Percentiles rank a stretch among this genome's conserved stretches.
Conservation (phyloP, 2,888 invertebrate species). For the Priocnemis perturbator region DNA sequence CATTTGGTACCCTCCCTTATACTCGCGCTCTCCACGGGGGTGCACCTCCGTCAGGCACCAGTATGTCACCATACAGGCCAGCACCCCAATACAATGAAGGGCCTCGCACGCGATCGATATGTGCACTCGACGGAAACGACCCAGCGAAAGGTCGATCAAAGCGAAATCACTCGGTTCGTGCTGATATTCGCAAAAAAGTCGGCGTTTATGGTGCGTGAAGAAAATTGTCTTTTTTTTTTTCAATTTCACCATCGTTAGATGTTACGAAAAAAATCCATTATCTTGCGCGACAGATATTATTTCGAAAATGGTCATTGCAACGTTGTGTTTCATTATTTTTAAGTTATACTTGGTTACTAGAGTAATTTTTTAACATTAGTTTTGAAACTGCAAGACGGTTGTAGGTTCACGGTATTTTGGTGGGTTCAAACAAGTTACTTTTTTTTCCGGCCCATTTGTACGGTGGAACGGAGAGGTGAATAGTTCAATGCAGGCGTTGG, state of each 20-base stretch:
- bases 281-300: no score
- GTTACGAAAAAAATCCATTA: no score
- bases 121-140: constrained; percentile 70
- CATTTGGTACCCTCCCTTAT: constrained; percentile 27
- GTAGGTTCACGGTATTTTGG: not conserved
- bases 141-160: constrained; percentile 67
- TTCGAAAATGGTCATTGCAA: no score
- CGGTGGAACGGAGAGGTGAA: no score
- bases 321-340: no score
- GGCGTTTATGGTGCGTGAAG: constrained; percentile 38
- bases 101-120: constrained; percentile 68
- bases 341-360: no score
- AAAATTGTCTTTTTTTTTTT: constrained; percentile 6
- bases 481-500: constrained; percentile 17
- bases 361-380: no score
- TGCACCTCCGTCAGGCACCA: constrained; percentile 65
- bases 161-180: constrained; percentile 58
- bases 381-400: no score
- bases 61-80: constrained; percentile 74
- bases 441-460: no score
- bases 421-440: not conserved
- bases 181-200: not conserved
- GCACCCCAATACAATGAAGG: constrained; percentile 71
- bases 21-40: constrained; percentile 42
- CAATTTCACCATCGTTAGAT: no score